These are phyloP conservation scores for Agriotes lineatus DNA, from an alignment of 2,888 invertebrate species.

Conservation along the genomic window DNA sequence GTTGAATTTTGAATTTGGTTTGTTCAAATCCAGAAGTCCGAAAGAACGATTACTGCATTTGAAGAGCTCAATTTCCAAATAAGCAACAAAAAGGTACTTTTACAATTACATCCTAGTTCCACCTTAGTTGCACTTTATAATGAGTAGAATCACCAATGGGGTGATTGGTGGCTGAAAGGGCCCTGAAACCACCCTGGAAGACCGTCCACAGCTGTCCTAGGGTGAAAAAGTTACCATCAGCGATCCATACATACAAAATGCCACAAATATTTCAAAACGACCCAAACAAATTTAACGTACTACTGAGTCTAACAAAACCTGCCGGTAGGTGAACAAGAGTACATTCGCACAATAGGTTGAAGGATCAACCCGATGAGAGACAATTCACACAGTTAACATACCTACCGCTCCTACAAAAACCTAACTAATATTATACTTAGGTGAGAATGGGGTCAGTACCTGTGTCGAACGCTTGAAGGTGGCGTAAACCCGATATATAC, in stretches of 20 bases:
- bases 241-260: conserved; percentile 52
- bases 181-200: conserved; percentile 58
- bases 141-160: conserved; percentile 60
- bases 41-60: conserved; percentile 10
- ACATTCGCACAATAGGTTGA: conserved; percentile 17
- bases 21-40: conserved; percentile 5
- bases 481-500: conserved; percentile 67
- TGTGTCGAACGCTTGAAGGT: conserved; percentile 63
- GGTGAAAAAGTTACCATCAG: conserved; percentile 67
- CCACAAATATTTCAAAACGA: conserved; percentile 33
- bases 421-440: conserved; percentile 46
- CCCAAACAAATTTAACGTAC: conserved; percentile 26
- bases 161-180: conserved; percentile 60
- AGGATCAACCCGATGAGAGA: conserved; percentile 25
- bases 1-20: background rate
- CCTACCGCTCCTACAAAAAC: conserved; percentile 39
- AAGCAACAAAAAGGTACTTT: conserved; percentile 43
- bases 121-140: conserved; percentile 50
- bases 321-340: conserved; percentile 10
- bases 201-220: conserved; percentile 64
- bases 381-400: conserved; percentile 30
- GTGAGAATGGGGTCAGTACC: conserved; percentile 62
- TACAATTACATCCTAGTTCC: conserved; percentile 46
- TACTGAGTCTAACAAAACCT: conserved; percentile 8
- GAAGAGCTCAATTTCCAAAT: conserved; percentile 24